Evolutionary conservation across 2,888 invertebrate genomes (phyloP).

Genomic region (Heliconius ismenius): DNA sequence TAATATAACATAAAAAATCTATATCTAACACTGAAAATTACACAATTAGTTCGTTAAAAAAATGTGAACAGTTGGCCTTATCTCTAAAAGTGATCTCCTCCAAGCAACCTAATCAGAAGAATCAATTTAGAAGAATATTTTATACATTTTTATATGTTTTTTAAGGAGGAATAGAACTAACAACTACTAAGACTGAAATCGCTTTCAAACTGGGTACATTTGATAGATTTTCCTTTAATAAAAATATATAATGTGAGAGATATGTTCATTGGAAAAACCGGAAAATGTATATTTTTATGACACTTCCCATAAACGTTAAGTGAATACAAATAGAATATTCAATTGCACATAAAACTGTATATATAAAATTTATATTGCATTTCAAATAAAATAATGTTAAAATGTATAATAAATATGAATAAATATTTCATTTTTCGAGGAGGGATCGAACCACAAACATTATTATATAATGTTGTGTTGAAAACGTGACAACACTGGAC

Average conservation of each 20-base stretch:
- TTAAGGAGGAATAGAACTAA: background rate
- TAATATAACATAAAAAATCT: no score
- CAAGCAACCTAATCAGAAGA: no score
- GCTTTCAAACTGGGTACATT: background rate
- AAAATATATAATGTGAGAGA: background rate
- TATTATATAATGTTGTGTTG: background rate
- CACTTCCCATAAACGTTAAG: slow-evolving; percentile 1
- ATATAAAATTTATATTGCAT: background rate
- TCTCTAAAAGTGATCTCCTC: no score
- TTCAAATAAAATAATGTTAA: background rate
- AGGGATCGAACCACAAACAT: no score
- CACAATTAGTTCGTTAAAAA: no score
- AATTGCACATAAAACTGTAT: slow-evolving; percentile 1
- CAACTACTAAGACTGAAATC: background rate
- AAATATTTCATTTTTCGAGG: no score
- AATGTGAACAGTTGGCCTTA: no score
- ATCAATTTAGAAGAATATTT: no score
- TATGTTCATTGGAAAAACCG: background rate
- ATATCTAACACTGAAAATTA: no score
- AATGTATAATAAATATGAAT: no score
- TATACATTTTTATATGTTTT: background rate
- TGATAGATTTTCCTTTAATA: background rate
- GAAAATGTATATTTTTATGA: background rate
- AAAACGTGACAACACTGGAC: background rate
- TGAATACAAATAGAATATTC: background rate